Evolutionary conservation across 2,888 invertebrate genomes (phyloP).

Genomic region (Priocnemis perturbator): DNA sequence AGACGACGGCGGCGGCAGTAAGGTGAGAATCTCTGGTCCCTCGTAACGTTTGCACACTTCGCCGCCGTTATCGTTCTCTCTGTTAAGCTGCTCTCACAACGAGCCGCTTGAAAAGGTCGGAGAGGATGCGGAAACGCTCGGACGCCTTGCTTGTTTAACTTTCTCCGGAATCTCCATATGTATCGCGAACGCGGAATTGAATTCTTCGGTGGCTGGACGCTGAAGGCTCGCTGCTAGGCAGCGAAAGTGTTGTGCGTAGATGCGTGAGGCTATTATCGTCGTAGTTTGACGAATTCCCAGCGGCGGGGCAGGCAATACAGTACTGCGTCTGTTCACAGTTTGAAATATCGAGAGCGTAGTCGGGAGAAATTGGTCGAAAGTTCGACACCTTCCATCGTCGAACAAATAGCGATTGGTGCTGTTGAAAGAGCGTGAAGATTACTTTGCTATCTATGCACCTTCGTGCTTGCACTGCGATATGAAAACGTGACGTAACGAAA

Average conservation of each 20-base stretch:
- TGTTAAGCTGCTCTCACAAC: constrained; percentile 34
- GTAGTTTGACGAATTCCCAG: too few species aligned
- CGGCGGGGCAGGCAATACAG: too few species aligned
- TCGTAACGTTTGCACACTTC: constrained; percentile 20
- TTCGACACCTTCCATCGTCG: too few species aligned
- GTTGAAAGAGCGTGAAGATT: too few species aligned
- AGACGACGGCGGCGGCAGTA: constrained; percentile 17
- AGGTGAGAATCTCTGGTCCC: constrained; percentile 18
- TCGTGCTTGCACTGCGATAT: background rate
- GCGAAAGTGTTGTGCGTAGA: too few species aligned
- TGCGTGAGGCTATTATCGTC: too few species aligned
- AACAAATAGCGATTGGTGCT: too few species aligned
- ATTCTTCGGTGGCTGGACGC: background rate
- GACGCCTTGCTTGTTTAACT: constrained; percentile 7
- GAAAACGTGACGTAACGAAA: background rate
- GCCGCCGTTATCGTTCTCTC: constrained; percentile 39
- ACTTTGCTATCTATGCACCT: too few species aligned
- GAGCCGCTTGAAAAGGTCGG: constrained; percentile 6
- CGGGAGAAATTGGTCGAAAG: too few species aligned
- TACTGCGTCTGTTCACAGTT: too few species aligned
- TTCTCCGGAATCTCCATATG: constrained; percentile 9
- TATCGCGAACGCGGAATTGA: background rate
- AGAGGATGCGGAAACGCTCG: constrained; percentile 11
- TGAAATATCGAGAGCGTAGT: too few species aligned
- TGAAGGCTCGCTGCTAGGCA: too few species aligned